Base-by-base conservation (phyloP, 2,113 vertebrate species). In the Podiceps cristatus region DNA sequence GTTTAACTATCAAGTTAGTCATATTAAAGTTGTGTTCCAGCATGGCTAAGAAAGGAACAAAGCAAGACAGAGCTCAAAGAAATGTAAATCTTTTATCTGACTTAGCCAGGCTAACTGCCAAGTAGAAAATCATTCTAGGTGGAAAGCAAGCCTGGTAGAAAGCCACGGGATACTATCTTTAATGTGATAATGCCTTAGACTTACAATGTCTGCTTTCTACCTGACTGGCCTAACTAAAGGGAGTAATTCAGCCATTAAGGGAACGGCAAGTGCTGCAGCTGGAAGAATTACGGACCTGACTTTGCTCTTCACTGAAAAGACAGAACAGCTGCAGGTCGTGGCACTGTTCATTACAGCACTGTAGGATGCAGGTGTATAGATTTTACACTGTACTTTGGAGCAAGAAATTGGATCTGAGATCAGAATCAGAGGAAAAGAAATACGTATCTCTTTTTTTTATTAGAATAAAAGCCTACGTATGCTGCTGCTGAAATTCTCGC, bases 311-410 rank as follows among this genome's bases (percentile, higher is more conserved):
- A n/a, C 58, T 44, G 52, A 58, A 31, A 86, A 74, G n/a, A 67
- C 5, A 29, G 45, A 83, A n/a, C 0, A 1, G 33, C 40, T 88
- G n/a, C 47, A 68, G 49, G 29, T 88, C 6, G 0, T 56, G 27
- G 37, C 68, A 62, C 40, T 53, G 18, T n/a, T 90, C 53, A 15
- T 93, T 72, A 53, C 17, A 59, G 40, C 58, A 35, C 50, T 13
- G 19, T 28, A 71, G 19, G 44, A 33, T 69, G 55, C n/a, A 74
- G 37, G 13, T 59, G 28, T 63, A 59, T 50, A 35, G 47, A 71
- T 89, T 92, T 95, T 83, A 59, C 13, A 25, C 33, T 66, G 62
- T 44, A 82, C 22, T 66, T 72, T 8, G 27, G 24, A 86, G 68
- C 15, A 87, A 89, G 56, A 81, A 71, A 84, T 40, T 56, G 2